phyloP scores from a whole-genome alignment of 1,140 invertebrate species.

The Panagrolaimus sp. region DNA sequence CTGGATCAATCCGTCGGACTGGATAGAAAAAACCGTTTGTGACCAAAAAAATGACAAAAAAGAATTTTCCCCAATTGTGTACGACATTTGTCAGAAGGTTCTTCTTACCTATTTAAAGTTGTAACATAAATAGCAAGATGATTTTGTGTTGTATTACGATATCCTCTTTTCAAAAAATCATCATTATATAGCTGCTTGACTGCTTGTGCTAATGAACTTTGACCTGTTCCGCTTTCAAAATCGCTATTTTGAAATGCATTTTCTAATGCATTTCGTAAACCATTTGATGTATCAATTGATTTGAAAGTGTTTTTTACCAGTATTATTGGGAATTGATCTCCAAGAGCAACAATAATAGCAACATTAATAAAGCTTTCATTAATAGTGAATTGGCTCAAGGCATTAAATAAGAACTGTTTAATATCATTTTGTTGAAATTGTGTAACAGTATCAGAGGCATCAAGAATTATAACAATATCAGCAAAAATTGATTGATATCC shows the following conservation, averaged over 20 bases:
- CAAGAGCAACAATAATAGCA: background rate
- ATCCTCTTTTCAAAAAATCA: background rate
- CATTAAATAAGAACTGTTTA: background rate
- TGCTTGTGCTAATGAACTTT: background rate
- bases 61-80: too few relatives aligned
- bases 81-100: too few relatives aligned
- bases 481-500: background rate
- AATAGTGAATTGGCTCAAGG: conserved; percentile 2
- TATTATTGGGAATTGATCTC: background rate
- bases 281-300: background rate
- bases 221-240: background rate
- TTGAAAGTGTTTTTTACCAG: background rate
- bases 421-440: background rate
- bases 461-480: background rate
- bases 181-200: background rate
- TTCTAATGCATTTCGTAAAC: background rate
- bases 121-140: background rate
- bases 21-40: too few relatives aligned
- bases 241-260: background rate
- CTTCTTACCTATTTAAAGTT: background rate
- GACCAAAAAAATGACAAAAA: too few relatives aligned
- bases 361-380: background rate
- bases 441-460: background rate
- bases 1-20: too few relatives aligned
- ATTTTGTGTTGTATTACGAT: background rate